These are phyloP conservation scores for Verasper variegatus DNA, from an alignment of 2,113 vertebrate species.

Conservation along the genomic window DNA sequence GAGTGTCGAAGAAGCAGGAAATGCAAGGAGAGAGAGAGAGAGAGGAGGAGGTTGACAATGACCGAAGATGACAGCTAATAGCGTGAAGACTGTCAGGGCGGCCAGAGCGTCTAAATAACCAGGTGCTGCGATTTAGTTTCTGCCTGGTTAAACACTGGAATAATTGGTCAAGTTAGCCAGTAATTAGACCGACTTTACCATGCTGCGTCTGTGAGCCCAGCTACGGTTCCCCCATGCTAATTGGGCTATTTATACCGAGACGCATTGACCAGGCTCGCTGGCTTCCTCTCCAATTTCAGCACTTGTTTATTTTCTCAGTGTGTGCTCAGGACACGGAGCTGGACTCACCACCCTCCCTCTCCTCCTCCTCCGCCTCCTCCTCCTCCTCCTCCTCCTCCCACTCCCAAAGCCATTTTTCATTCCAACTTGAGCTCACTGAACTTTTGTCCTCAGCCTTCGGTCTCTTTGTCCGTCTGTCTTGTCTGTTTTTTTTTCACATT, in stretches of 20 bases:
- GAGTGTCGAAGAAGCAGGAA: conserved; percentile 5
- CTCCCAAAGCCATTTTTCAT: conserved; percentile 50
- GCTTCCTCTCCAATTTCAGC: conserved; percentile 58
- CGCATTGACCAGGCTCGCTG: conserved; percentile 61
- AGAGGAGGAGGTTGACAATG: conserved; percentile 58
- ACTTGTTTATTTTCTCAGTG: conserved; percentile 57
- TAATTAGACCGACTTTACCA: conserved; percentile 73
- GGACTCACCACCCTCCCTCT: conserved; percentile 3
- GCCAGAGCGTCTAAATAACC: conserved; percentile 69
- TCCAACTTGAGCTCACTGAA: conserved; percentile 53
- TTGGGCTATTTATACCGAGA: conserved; percentile 77
- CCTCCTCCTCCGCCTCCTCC: neutral
- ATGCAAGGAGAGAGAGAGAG: neutral
- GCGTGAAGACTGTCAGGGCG: conserved; percentile 57
- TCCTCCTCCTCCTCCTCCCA: neutral
- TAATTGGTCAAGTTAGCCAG: conserved; percentile 77
- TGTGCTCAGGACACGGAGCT: conserved; percentile 44
- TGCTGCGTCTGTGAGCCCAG: conserved; percentile 53
- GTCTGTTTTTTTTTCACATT: conserved; percentile 32
- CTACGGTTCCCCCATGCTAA: conserved; percentile 61
- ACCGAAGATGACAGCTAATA: conserved; percentile 68
- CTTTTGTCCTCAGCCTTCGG: conserved; percentile 51
- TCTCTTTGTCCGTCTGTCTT: conserved; percentile 43
- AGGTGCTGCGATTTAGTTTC: conserved; percentile 71
- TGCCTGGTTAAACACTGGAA: conserved; percentile 76